Conservation (phyloP, 2,888 invertebrate genomes). For the Drosophila kanekoi region DNA sequence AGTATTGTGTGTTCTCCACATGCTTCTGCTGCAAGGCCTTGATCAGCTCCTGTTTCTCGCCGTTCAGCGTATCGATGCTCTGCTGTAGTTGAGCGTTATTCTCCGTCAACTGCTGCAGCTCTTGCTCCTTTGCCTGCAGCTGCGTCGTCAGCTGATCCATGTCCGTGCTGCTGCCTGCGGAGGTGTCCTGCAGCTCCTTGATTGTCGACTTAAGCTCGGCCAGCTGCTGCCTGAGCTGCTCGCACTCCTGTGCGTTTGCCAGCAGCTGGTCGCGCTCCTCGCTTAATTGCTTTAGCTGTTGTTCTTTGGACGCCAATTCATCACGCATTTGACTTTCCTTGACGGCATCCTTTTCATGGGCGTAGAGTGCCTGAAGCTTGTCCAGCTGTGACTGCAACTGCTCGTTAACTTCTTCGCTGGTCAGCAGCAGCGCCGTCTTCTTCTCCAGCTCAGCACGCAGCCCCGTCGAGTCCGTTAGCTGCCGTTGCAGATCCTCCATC, state of each 20-base stretch:
- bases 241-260: slow-evolving; percentile 6
- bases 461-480: too few relatives aligned
- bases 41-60: slow-evolving; percentile 90
- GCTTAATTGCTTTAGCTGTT: not conserved
- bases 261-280: not conserved
- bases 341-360: not conserved
- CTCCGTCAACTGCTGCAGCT: slow-evolving; percentile 22
- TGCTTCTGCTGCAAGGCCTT: slow-evolving; percentile 92
- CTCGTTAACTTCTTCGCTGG: not conserved
- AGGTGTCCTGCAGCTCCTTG: slow-evolving; percentile 14
- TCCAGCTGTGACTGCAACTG: not conserved
- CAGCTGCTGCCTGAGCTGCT: slow-evolving; percentile 2
- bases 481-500: not conserved
- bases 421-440: slow-evolving; percentile 35
- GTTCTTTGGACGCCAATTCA: not conserved
- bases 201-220: slow-evolving; percentile 14
- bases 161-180: not conserved
- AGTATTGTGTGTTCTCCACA: slow-evolving; percentile 93
- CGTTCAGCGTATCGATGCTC: slow-evolving; percentile 82
- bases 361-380: not conserved
- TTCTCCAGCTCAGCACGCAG: slow-evolving; percentile 34
- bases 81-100: slow-evolving; percentile 60
- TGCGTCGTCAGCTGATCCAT: slow-evolving; percentile 17
- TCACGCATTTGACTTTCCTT: not conserved
- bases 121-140: slow-evolving; percentile 23